phyloP scores from a whole-genome alignment of 2,888 invertebrate genomes.

The Diploptera punctata region DNA sequence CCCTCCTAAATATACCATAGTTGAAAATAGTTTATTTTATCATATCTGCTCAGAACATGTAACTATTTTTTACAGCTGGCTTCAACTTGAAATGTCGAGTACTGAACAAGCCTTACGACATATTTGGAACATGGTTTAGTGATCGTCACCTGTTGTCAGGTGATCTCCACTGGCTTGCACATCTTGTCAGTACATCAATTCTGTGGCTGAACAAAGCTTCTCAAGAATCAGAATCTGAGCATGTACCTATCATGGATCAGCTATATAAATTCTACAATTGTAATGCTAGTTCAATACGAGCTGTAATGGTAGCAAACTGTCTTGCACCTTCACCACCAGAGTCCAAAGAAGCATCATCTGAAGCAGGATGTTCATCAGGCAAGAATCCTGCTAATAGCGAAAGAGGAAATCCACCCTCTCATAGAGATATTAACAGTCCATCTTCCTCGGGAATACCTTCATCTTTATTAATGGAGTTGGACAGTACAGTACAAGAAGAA shows the following conservation, averaged over 20 bases:
- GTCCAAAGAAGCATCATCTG: constrained; percentile 42
- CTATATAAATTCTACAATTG: constrained; percentile 75
- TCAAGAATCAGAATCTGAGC: constrained; percentile 74
- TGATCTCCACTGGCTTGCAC: constrained; percentile 80
- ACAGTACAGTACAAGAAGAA: not conserved
- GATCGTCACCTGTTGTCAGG: constrained; percentile 81
- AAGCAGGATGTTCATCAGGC: not conserved
- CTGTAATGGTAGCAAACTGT: constrained; percentile 79
- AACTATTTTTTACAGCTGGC: constrained; percentile 63
- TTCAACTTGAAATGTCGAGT: constrained; percentile 76
- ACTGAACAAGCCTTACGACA: constrained; percentile 84
- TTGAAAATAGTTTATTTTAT: too few species aligned
- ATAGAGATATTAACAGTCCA: constrained; percentile 55
- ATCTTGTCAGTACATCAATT: constrained; percentile 74
- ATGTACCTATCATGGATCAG: constrained; percentile 77
- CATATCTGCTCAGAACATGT: too few species aligned
- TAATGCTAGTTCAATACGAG: constrained; percentile 80
- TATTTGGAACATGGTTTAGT: constrained; percentile 90
- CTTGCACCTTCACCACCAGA: constrained; percentile 54
- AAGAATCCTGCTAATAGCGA: constrained; percentile 7
- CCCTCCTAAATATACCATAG: too few species aligned
- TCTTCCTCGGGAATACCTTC: not conserved
- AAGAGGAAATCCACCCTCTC: constrained; percentile 62
- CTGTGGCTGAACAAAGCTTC: constrained; percentile 84
- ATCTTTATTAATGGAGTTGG: not conserved